Evolutionary conservation across 2,888 invertebrate genomes (phyloP), one percentile per base, ranked within the genome.

Genomic region (Lochmaea capreae): DNA sequence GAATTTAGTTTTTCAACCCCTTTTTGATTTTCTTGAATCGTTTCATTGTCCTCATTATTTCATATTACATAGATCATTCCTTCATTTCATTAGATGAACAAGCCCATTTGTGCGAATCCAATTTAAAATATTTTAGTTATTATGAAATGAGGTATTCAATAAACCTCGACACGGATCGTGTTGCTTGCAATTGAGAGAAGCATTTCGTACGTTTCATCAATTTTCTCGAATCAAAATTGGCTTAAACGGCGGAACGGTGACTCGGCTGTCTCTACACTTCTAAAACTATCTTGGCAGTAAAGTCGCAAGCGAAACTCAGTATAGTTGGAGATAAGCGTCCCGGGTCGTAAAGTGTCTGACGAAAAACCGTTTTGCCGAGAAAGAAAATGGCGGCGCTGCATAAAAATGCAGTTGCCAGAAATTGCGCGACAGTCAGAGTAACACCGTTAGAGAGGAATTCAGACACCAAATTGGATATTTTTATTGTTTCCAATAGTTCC

Each of bases 401-500:
- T 75, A 72, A 75, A 75, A 75, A 65, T 72, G 75, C 75, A 75
- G 68, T 75, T 75, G 72, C 75, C 75, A 75, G 75, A 75, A 75
- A 75, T 75, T 75, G 72, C 75, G 67, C 68, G 67, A 57, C 65
- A 61, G 71, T 61, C 58, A 65, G 68, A 65, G 65, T 73, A 73
- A 73, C 70, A 70, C 73, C 70, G 62, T 65, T 43, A 22, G 59
- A 68, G 59, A 69, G 61, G 61, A 65, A 73, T 73, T 73, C 70
- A 66, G 73, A 73, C 70, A 70, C 49, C 73, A 70, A 70, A 73
- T 73, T 73, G 73, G 70, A 73, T 69, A 70, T 70, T 69, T 73
- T 73, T 73, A 73, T 66, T 73, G 66, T 73, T 73, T 70, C 65
- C 70, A 70, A 73, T 73, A 73, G 73, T 65, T 63, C 70, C 62